phyloP scores from a whole-genome alignment of 2,113 vertebrate genomes.

The Chaetops frenatus region DNA sequence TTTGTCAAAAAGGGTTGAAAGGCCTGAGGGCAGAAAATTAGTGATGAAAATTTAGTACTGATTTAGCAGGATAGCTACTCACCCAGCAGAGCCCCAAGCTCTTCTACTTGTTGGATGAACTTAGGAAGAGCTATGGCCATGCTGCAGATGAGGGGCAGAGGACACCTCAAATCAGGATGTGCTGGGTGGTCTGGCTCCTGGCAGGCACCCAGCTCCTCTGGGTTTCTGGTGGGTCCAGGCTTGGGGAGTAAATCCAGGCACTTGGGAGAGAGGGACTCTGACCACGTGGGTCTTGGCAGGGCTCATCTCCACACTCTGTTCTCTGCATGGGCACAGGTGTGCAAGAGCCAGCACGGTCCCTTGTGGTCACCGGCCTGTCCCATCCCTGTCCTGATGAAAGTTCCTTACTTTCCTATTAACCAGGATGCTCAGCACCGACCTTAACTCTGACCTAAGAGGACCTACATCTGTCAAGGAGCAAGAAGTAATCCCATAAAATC shows the following conservation, averaged over 20 bases:
- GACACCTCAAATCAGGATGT: not conserved
- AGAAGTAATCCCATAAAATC: conserved; percentile 41
- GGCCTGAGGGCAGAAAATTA: not conserved
- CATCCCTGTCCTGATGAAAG: not conserved
- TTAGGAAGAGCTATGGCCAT: not conserved
- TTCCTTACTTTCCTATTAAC: not conserved
- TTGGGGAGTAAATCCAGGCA: not conserved
- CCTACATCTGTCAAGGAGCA: conserved; percentile 27
- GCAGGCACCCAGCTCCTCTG: not conserved
- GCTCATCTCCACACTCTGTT: not conserved
- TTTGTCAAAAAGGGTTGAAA: not conserved
- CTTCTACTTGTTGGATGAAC: not conserved
- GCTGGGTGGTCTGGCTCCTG: not conserved
- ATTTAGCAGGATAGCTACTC: not conserved
- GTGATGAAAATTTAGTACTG: not conserved
- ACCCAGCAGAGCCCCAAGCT: not conserved
- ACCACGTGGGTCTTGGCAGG: fast-evolving
- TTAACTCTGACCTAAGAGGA: not conserved
- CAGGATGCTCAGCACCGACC: not conserved
- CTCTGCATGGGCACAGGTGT: not conserved
- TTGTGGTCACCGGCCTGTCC: not conserved
- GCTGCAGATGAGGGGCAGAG: not conserved
- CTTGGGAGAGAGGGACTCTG: fast-evolving
- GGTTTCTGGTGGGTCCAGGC: fast-evolving
- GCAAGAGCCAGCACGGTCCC: not conserved